Evolutionary conservation across 2,888 invertebrate genomes (phyloP).

Genomic region (Oligia fasciuncula): DNA sequence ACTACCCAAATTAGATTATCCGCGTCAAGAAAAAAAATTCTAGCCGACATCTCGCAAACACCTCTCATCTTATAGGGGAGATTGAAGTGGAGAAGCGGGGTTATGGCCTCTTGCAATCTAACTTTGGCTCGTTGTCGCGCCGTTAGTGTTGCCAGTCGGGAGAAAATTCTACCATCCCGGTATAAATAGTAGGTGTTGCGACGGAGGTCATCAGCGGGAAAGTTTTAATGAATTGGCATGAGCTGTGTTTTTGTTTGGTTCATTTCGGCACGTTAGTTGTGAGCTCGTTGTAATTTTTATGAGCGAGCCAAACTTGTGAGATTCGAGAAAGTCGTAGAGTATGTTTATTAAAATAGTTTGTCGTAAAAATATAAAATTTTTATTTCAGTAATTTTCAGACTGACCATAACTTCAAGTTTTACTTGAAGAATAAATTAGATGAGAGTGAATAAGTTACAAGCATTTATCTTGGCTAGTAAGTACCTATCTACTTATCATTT

Average conservation of each 20-base stretch:
- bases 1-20: conserved; percentile 73
- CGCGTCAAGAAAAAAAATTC: conserved; percentile 69
- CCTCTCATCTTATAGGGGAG: conserved; percentile 71
- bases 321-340: conserved; percentile 52
- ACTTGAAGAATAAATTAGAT: conserved; percentile 1
- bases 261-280: conserved; percentile 69
- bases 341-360: conserved; percentile 63
- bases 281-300: conserved; percentile 69
- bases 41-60: conserved; percentile 66
- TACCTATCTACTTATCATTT: neutral
- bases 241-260: conserved; percentile 70
- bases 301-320: conserved; percentile 59
- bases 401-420: conserved; percentile 15
- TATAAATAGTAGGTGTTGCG: conserved; percentile 76
- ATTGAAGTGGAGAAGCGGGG: conserved; percentile 71
- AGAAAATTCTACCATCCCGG: conserved; percentile 71
- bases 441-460: neutral
- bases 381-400: conserved; percentile 12
- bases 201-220: conserved; percentile 76
- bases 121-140: conserved; percentile 83
- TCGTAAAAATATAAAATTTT: conserved; percentile 25
- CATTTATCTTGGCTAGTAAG: neutral
- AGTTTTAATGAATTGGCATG: conserved; percentile 86
- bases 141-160: conserved; percentile 78
- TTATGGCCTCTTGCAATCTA: conserved; percentile 82